phyloP scores from a whole-genome alignment of 2,888 invertebrate species.

The Neoscelio sp. region DNA sequence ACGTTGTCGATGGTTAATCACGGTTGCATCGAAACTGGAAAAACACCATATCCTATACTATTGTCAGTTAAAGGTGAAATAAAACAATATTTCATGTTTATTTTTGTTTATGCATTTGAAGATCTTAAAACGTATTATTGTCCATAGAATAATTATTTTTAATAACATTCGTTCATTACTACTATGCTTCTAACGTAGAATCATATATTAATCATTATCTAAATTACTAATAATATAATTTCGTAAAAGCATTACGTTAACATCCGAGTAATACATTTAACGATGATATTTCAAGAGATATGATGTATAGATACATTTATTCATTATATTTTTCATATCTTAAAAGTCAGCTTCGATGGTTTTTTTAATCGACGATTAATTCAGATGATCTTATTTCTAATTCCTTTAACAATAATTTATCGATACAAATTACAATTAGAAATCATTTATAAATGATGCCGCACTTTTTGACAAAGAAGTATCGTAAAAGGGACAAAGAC shows the following conservation, averaged over 20 bases:
- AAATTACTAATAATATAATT: constrained; percentile 76
- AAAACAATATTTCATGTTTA: constrained; percentile 27
- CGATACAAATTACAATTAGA: constrained; percentile 23
- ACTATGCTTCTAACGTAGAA: constrained; percentile 61
- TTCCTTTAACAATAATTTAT: constrained; percentile 21
- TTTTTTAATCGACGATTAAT: not conserved
- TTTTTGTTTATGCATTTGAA: constrained; percentile 77
- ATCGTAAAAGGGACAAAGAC: constrained; percentile 15
- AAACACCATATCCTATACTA: not conserved
- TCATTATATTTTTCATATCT: constrained; percentile 23
- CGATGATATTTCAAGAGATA: constrained; percentile 72
- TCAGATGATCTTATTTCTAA: constrained; percentile 14
- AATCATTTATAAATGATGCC: constrained; percentile 21
- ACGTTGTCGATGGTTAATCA: no score
- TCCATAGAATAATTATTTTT: constrained; percentile 80
- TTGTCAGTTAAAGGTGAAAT: constrained; percentile 20
- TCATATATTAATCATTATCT: constrained; percentile 76
- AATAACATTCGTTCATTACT: constrained; percentile 75
- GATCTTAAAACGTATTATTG: constrained; percentile 82
- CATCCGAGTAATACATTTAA: constrained; percentile 71
- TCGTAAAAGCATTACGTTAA: constrained; percentile 73
- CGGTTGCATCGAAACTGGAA: no score
- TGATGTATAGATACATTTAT: constrained; percentile 56
- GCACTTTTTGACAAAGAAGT: not conserved
- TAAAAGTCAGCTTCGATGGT: constrained; percentile 29